Conservation (phyloP, 2,797 vertebrate genomes). For the Mus minutoides region DNA sequence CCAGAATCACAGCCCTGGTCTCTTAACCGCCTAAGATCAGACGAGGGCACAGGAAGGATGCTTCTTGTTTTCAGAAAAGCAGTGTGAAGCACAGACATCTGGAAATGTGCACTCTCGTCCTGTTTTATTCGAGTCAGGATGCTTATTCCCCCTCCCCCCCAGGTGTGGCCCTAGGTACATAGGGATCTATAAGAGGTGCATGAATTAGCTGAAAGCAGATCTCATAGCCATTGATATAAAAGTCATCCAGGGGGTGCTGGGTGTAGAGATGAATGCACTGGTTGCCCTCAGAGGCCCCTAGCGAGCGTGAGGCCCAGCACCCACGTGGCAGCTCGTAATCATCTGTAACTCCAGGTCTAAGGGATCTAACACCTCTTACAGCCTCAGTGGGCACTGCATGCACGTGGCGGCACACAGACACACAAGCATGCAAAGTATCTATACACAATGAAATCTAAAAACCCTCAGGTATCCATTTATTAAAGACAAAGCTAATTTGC, state of each 20-base stretch:
- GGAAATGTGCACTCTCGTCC: neutral
- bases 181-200: neutral
- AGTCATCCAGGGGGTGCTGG: too few relatives aligned
- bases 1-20: neutral
- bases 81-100: neutral
- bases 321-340: neutral
- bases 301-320: neutral
- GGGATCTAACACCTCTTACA: neutral
- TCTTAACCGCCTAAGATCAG: neutral
- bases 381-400: neutral
- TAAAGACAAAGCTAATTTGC: neutral
- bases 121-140: neutral
- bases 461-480: neutral
- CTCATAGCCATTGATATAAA: neutral
- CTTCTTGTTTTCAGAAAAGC: neutral
- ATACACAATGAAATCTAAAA: neutral
- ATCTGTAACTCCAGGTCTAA: neutral
- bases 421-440: neutral
- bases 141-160: fast-evolving
- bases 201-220: neutral
- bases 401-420: neutral
- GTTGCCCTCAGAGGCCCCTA: neutral
- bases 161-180: neutral
- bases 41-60: neutral
- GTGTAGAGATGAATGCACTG: neutral